Evolutionary conservation across 1,140 invertebrate species (phyloP), one percentile per base, ranked within the genome.

Genomic region (Eurosta solidaginis): DNA sequence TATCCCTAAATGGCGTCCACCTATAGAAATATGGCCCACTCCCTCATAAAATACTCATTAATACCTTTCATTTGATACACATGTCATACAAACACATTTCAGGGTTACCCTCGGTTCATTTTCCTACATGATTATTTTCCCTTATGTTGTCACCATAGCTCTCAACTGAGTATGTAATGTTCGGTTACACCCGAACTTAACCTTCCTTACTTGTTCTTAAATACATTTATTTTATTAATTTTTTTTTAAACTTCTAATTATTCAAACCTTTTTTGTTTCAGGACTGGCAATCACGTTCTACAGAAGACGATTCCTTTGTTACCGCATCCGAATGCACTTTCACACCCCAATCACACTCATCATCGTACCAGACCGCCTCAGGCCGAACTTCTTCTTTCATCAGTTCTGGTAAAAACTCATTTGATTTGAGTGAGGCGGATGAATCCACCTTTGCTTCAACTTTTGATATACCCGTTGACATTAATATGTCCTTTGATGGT

Each of bases 241-340:
- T 25, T 25, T 59, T 14, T 59, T 59, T 25, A 20, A 47, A 4
- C n/a, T 47, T 47, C 4, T n/a, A 17, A 17, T 47, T 47, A 3
- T 1, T 47, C 7, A 47, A 17, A 47, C n/a, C 0, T n/a, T 7
- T 14, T 45, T 50, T 76, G 44, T 68, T 50, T 74, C 2, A 88
- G 87, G 88, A 89, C 77, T 88, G 85, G 85, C 87, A 84, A 4
- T 87, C 86, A 4, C 84, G 82, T 54, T 89, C 88, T 4, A 88
- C 87, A 4, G 87, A 88, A 76, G 88, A 90, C 74, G 92, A 93
- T 68, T 92, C 92, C 80, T 93, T 92, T 88, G 82, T 90, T 33
- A 93, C 92, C 6, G 92, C 92, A n/a, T 93, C 92, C 1, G 92
- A 93, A 81, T 91, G 91, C 79, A 92, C 92, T 9, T 89, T 85